These are phyloP conservation scores for Geopemphigus sp. DNA, from an alignment of 1,140 invertebrate genomes.

Conservation along the genomic window DNA sequence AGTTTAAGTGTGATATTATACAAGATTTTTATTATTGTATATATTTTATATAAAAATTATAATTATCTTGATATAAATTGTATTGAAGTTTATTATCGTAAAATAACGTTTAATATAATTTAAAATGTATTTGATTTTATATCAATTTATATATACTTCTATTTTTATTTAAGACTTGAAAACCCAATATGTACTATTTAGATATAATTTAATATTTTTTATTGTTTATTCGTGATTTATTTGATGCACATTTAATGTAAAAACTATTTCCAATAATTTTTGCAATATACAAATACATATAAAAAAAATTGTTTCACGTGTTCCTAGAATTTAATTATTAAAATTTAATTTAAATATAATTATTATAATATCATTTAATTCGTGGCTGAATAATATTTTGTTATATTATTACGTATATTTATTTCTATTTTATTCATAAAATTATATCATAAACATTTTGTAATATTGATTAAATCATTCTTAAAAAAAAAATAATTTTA, in stretches of 20 bases:
- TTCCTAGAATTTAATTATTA: slow-evolving; percentile 43
- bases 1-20: slow-evolving; percentile 41
- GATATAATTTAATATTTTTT: slow-evolving; percentile 12
- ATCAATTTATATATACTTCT: neutral
- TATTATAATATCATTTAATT: slow-evolving; percentile 1
- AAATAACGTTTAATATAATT: slow-evolving; percentile 25
- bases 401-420: neutral
- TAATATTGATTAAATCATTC: neutral
- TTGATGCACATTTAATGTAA: slow-evolving; percentile 10
- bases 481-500: neutral
- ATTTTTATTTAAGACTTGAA: slow-evolving; percentile 41
- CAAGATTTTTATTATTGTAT: slow-evolving; percentile 2
- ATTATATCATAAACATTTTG: neutral
- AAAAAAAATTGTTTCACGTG: slow-evolving; percentile 20
- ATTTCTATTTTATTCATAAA: neutral
- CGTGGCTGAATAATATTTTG: neutral
- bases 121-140: slow-evolving; percentile 23
- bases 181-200: slow-evolving; percentile 13
- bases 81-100: neutral
- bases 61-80: slow-evolving; percentile 12
- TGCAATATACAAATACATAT: slow-evolving; percentile 23
- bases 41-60: slow-evolving; percentile 17
- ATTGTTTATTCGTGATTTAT: neutral
- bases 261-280: neutral
- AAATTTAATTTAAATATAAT: slow-evolving; percentile 17